Conservation (phyloP, 2,888 invertebrate genomes). For the Glaucopsyche alexis region DNA sequence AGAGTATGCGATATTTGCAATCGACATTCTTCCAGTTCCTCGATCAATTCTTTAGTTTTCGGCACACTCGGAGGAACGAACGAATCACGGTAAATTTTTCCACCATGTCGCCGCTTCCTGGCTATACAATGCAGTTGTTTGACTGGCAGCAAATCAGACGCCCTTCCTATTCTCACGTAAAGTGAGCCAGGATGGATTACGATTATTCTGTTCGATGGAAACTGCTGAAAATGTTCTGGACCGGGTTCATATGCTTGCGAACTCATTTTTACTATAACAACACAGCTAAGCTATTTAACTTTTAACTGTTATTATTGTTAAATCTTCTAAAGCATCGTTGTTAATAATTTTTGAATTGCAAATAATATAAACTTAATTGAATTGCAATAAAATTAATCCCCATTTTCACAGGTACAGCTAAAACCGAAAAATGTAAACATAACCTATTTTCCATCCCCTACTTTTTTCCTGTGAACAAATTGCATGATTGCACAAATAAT, state of each 20-base stretch:
- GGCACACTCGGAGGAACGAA: slow-evolving; percentile 84
- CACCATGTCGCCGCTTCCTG: slow-evolving; percentile 80
- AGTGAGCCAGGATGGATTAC: slow-evolving; percentile 97
- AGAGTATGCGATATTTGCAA: slow-evolving; percentile 90
- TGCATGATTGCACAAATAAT: no score
- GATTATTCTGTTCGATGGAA: slow-evolving; percentile 90
- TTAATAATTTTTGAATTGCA: no score
- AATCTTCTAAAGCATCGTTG: no score
- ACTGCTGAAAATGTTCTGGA: slow-evolving; percentile 79
- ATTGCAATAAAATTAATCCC: background rate
- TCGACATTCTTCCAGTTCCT: slow-evolving; percentile 91
- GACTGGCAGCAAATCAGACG: slow-evolving; percentile 92
- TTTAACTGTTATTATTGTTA: no score
- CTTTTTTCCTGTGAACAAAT: background rate
- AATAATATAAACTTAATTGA: no score
- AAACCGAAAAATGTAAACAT: slow-evolving; percentile 4
- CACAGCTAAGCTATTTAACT: background rate
- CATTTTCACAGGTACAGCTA: background rate
- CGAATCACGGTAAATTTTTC: slow-evolving; percentile 80
- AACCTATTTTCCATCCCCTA: background rate
- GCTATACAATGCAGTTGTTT: slow-evolving; percentile 93
- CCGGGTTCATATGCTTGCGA: slow-evolving; percentile 63
- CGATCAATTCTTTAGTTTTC: slow-evolving; percentile 83
- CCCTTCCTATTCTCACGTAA: slow-evolving; percentile 92
- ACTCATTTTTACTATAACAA: slow-evolving; percentile 50